A percentile compares a stretch with the other conserved stretches of the same genome.
phyloP scores from a whole-genome alignment of 37 sponge, comb jelly and placozoan genomes.

The Aplysina aerophoba region DNA sequence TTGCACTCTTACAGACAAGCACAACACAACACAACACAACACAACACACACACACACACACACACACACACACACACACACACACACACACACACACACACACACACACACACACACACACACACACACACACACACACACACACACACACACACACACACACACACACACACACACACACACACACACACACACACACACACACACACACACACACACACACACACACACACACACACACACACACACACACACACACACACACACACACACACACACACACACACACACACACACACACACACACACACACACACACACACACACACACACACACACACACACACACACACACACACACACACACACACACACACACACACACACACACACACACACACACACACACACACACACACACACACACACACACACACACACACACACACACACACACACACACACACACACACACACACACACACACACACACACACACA shows the following conservation, averaged over 20 bases:
- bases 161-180: conserved; percentile 20
- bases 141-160: no score
- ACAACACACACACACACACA: conserved; percentile 22
- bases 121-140: conserved; percentile 23
- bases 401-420: conserved; percentile 27
- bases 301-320: conserved; percentile 17
- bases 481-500: no score
- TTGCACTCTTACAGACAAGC: not conserved
- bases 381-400: conserved; percentile 19
- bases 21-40: no score
- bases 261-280: conserved; percentile 23
- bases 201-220: conserved; percentile 29
- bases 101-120: conserved; percentile 17
- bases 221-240: conserved; percentile 25
- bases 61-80: conserved; percentile 26
- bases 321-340: conserved; percentile 20
- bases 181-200: conserved; percentile 15
- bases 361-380: conserved; percentile 17
- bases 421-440: conserved; percentile 18
- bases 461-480: conserved; percentile 25
- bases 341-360: no score
- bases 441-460: conserved; percentile 19
- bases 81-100: no score
- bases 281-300: no score
- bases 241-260: conserved; percentile 19